phyloP scores from a whole-genome alignment of 1,140 invertebrate species.

The Oscheius sp. region DNA sequence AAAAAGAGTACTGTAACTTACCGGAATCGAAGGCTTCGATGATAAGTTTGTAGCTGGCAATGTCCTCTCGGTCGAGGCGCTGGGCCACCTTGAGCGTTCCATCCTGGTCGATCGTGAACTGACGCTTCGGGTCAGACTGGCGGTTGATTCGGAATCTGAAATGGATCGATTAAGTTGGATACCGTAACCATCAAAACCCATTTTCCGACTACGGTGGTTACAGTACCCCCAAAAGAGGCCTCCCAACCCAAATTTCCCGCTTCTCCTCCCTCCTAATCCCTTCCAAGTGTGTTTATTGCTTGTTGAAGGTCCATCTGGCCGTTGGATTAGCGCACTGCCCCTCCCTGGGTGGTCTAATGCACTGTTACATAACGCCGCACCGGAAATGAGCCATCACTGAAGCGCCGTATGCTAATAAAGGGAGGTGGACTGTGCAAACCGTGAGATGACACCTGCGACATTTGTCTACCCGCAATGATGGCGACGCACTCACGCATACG shows the following conservation, averaged over 20 bases:
- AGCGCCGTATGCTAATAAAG: neutral
- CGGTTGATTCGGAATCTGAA: slow-evolving; percentile 59
- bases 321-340: neutral
- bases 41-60: slow-evolving; percentile 48
- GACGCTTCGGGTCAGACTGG: slow-evolving; percentile 59
- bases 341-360: neutral
- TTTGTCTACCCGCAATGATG: too few species aligned
- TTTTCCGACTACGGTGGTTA: neutral
- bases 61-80: slow-evolving; percentile 55
- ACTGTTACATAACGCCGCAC: neutral
- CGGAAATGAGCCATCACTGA: neutral
- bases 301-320: neutral
- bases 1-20: slow-evolving; percentile 25
- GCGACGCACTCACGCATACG: too few species aligned
- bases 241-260: neutral
- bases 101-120: slow-evolving; percentile 60
- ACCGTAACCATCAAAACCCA: too few species aligned
- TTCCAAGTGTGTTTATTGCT: neutral
- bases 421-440: neutral
- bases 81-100: slow-evolving; percentile 55
- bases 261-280: neutral
- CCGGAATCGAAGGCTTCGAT: slow-evolving; percentile 58
- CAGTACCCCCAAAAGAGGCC: neutral
- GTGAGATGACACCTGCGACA: slow-evolving; percentile 5
- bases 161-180: too few species aligned